These are phyloP conservation scores for Crotalus viridis DNA, from an alignment of 2,113 vertebrate species.

Conservation along the genomic window DNA sequence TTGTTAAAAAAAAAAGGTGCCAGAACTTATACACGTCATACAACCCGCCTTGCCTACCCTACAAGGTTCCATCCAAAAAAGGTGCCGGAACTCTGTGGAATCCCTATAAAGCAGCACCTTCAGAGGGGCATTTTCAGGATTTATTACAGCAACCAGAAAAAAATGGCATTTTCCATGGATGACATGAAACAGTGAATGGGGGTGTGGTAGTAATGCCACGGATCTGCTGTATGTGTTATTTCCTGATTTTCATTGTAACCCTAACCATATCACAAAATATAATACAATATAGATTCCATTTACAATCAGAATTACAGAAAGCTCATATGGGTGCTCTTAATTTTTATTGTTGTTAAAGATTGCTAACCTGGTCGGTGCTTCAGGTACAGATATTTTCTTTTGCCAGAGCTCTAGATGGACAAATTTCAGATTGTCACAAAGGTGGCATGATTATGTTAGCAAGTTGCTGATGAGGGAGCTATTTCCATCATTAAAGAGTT, in stretches of 20 bases:
- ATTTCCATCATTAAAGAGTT: not conserved
- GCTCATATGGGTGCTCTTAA: not conserved
- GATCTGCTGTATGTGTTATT: not conserved
- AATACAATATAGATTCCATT: not conserved
- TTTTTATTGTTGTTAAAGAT: not conserved
- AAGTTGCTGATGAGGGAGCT: not conserved
- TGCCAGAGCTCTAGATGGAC: not conserved
- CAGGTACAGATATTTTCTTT: not conserved
- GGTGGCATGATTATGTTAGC: not conserved
- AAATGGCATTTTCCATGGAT: not conserved
- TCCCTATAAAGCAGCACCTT: not conserved
- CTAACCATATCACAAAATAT: not conserved
- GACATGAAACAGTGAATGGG: not conserved
- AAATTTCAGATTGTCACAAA: not conserved
- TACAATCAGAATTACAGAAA: not conserved
- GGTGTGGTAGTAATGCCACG: not conserved
- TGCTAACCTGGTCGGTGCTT: not conserved
- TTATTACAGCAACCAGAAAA: not conserved
- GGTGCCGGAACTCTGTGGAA: not conserved
- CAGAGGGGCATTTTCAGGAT: not conserved
- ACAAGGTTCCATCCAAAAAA: too few species aligned
- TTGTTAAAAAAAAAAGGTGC: too few species aligned
- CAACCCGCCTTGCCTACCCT: too few species aligned
- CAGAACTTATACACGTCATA: too few species aligned
- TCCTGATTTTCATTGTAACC: not conserved